These are phyloP conservation scores for Argyresthia goedartella DNA, from an alignment of 2,888 invertebrate genomes.

Conservation along the genomic window DNA sequence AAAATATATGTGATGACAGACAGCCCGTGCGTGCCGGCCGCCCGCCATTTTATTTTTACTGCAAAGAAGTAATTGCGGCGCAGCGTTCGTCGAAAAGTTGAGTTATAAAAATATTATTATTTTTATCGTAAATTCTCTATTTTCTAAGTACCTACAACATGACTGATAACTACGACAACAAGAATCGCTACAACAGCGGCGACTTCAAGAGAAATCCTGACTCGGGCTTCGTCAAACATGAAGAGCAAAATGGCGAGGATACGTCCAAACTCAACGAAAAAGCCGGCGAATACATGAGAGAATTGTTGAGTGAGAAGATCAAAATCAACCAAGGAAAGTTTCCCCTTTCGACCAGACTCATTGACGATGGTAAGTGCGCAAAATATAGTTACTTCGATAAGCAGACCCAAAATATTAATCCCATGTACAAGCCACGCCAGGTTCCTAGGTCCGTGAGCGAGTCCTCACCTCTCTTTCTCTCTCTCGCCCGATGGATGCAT, in stretches of 20 bases:
- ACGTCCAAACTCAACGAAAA: constrained; percentile 74
- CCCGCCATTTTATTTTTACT: too few species aligned
- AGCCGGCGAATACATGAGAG: constrained; percentile 83
- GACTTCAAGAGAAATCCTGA: constrained; percentile 58
- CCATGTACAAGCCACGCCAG: too few species aligned
- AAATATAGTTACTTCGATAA: neutral
- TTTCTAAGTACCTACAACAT: constrained; percentile 16
- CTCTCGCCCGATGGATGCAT: too few species aligned
- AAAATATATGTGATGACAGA: neutral
- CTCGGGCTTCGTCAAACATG: constrained; percentile 24
- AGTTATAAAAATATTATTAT: too few species aligned
- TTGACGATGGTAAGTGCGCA: constrained; percentile 77
- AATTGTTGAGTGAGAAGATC: constrained; percentile 79
- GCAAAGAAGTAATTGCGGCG: too few species aligned
- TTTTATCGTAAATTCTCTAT: too few species aligned
- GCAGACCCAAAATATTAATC: too few species aligned
- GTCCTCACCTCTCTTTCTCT: too few species aligned
- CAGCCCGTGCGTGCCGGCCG: neutral
- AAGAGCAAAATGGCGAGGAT: constrained; percentile 67
- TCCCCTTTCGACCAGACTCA: constrained; percentile 76
- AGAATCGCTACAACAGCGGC: constrained; percentile 57
- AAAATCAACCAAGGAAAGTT: constrained; percentile 76
- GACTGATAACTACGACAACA: constrained; percentile 47
- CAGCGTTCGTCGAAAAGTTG: too few species aligned
- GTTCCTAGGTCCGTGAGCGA: too few species aligned